Evolutionary conservation across 2,888 invertebrate species (phyloP).

Genomic region (Oscheius sp.): DNA sequence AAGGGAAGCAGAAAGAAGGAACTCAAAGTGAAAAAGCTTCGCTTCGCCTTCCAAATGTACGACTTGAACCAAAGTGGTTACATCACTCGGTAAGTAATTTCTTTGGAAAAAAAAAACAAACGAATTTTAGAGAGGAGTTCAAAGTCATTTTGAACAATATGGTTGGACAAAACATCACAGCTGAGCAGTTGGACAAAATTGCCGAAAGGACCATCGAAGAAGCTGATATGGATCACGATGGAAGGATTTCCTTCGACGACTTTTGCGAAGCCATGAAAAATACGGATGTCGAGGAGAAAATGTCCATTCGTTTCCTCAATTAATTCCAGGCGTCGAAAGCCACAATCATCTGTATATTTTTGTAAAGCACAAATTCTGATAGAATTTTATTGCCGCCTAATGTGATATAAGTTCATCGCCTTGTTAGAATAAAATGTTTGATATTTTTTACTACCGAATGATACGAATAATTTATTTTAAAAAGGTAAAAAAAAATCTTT

Average conservation of each 20-base stretch:
- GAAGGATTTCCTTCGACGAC: conserved; percentile 95
- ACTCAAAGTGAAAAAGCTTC: conserved; percentile 91
- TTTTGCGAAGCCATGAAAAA: conserved; percentile 83
- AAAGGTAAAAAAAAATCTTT: too few relatives aligned
- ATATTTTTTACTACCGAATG: not conserved
- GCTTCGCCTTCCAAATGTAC: conserved; percentile 99
- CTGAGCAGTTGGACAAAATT: conserved; percentile 82
- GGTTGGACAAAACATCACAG: conserved; percentile 92
- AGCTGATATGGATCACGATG: conserved; percentile 94
- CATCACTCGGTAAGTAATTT: conserved; percentile 71
- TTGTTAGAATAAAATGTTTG: not conserved
- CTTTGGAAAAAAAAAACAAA: not conserved
- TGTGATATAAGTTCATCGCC: not conserved
- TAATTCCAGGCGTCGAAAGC: conserved; percentile 72
- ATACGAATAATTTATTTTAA: not conserved
- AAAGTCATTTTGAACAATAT: conserved; percentile 97
- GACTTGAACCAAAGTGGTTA: conserved; percentile 93
- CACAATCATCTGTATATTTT: not conserved
- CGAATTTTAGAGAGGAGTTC: conserved; percentile 80
- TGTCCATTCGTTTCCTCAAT: conserved; percentile 97
- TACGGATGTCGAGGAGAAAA: conserved; percentile 98
- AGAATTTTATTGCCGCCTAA: not conserved
- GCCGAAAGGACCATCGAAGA: conserved; percentile 96
- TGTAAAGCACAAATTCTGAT: not conserved
- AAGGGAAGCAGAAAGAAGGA: conserved; percentile 88